These are phyloP conservation scores for Urocyon cinereoargenteus DNA, from an alignment of 2,797 vertebrate species.

Conservation along the genomic window DNA sequence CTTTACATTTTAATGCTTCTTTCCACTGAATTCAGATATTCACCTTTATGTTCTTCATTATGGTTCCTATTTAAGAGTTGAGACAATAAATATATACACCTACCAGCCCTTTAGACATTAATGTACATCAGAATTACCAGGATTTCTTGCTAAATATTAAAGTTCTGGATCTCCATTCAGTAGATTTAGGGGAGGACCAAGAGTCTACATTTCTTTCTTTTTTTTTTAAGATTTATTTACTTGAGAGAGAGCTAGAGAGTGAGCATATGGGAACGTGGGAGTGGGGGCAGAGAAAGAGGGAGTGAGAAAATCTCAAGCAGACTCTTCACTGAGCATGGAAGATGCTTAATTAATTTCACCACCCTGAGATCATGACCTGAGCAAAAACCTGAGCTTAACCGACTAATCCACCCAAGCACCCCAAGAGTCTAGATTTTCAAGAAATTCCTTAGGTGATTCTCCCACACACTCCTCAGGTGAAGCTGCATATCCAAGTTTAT, in stretches of 20 bases:
- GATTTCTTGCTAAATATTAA: not conserved
- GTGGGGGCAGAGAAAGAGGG: too few species aligned
- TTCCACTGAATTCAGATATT: not conserved
- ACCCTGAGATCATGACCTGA: not conserved
- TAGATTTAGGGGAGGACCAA: not conserved
- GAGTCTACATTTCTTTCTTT: not conserved
- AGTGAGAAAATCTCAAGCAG: not conserved
- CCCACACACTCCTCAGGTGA: not conserved
- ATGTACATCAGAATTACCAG: conserved; percentile 14
- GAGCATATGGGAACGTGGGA: not conserved
- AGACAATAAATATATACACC: not conserved
- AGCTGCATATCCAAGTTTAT: not conserved
- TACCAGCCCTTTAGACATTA: conserved; percentile 26
- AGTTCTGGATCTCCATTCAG: not conserved
- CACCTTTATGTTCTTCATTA: not conserved
- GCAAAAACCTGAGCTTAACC: not conserved
- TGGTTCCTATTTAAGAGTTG: not conserved
- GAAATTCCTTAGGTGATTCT: not conserved
- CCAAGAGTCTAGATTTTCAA: not conserved
- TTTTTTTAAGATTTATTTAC: not conserved
- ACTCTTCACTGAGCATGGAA: not conserved
- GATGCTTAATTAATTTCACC: not conserved
- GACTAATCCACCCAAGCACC: not conserved
- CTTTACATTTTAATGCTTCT: conserved; percentile 28
- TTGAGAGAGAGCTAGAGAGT: not conserved